Evolutionary conservation across 2,113 vertebrate species (phyloP).

Genomic region (Gallinago undulata): DNA sequence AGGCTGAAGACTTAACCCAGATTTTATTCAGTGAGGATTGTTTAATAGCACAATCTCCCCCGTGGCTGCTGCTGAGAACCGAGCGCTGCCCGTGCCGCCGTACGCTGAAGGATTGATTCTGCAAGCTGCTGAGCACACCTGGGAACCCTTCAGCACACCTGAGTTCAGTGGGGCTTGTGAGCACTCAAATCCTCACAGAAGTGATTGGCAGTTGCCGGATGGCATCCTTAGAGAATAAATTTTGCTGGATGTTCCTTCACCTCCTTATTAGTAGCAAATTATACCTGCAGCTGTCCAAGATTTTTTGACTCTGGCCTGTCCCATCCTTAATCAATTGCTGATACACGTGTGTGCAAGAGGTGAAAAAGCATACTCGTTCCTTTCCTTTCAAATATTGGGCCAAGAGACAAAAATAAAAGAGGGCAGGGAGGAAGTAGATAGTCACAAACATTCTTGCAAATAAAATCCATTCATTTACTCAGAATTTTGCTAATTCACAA

Average conservation of each 20-base stretch:
- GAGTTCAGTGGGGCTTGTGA: background rate
- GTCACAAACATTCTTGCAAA: slow-evolving; percentile 1
- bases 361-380: background rate
- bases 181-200: slow-evolving; percentile 22
- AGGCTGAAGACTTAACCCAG: slow-evolving; percentile 29
- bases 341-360: background rate
- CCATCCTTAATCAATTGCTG: slow-evolving; percentile 31
- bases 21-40: background rate
- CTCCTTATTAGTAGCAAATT: slow-evolving; percentile 54
- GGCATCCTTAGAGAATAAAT: slow-evolving; percentile 30
- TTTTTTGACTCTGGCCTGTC: slow-evolving; percentile 13
- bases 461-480: slow-evolving; percentile 31
- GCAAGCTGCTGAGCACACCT: slow-evolving; percentile 2
- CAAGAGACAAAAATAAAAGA: background rate
- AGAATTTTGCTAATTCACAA: slow-evolving; percentile 17
- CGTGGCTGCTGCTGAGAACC: background rate
- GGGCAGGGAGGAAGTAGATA: background rate
- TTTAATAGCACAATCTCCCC: background rate
- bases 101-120: background rate
- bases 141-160: slow-evolving; percentile 43
- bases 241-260: slow-evolving; percentile 20
- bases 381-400: background rate
- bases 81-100: background rate
- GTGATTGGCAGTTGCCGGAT: slow-evolving; percentile 46
- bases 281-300: slow-evolving; percentile 33